A percentile compares a stretch with the other conserved stretches of the same genome.
phyloP scores from a whole-genome alignment of 2,888 invertebrate species.

The Apodemia mormo region DNA sequence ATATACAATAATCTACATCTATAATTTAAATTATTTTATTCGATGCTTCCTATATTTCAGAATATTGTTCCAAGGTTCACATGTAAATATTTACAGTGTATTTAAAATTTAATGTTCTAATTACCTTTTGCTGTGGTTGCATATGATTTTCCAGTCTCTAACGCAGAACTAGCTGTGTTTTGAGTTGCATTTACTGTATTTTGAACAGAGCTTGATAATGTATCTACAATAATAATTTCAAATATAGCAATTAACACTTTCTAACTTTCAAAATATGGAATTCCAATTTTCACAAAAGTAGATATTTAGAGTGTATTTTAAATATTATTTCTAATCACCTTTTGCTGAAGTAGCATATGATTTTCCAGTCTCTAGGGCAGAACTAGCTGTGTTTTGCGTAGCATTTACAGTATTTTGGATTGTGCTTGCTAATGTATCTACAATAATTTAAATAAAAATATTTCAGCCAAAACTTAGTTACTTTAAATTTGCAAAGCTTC shows the following conservation, averaged over 20 bases:
- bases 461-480: not conserved
- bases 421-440: conserved; percentile 50
- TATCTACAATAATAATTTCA: conserved; percentile 30
- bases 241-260: not conserved
- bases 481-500: not conserved
- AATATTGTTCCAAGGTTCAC: conserved; percentile 31
- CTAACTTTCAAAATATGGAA: too few relatives aligned
- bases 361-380: conserved; percentile 55
- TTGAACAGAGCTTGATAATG: conserved; percentile 55
- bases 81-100: conserved; percentile 27
- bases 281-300: too few relatives aligned
- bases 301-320: not conserved
- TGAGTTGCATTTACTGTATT: conserved; percentile 51
- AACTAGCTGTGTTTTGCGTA: conserved; percentile 49
- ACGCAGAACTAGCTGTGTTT: conserved; percentile 50
- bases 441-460: not conserved
- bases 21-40: conserved; percentile 16
- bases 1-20: too few relatives aligned
- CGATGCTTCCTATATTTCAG: too few relatives aligned
- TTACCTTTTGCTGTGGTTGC: conserved; percentile 52
- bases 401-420: conserved; percentile 53
- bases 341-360: conserved; percentile 54
- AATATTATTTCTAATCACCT: conserved; percentile 34
- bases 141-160: conserved; percentile 55
- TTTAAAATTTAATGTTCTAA: not conserved